A percentile compares a stretch with the other conserved stretches of the same genome.
These are phyloP conservation scores for Drosophila stalkeri DNA, from an alignment of 2,888 invertebrate species.

Conservation along the genomic window DNA sequence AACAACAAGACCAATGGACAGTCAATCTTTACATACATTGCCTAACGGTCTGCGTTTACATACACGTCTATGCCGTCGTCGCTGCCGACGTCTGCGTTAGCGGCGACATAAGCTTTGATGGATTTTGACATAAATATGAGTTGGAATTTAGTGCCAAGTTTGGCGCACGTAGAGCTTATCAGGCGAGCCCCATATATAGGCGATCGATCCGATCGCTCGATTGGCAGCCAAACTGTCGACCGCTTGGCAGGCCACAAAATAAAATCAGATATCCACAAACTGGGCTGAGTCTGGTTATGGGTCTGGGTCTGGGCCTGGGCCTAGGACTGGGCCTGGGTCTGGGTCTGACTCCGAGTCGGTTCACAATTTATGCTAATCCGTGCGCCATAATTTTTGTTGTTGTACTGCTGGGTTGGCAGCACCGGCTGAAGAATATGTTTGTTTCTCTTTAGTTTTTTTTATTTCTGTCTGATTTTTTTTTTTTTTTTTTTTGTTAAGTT, in stretches of 20 bases:
- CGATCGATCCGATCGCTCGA: constrained; percentile 40
- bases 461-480: neutral
- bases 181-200: constrained; percentile 59
- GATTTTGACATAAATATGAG: constrained; percentile 81
- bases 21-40: constrained; percentile 41
- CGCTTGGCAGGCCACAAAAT: constrained; percentile 69
- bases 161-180: constrained; percentile 68
- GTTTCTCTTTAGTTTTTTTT: constrained; percentile 25
- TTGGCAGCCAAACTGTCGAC: constrained; percentile 68
- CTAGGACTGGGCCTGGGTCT: constrained; percentile 18
- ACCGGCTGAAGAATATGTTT: constrained; percentile 44
- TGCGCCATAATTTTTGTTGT: constrained; percentile 75
- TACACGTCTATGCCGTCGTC: constrained; percentile 9
- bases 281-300: constrained; percentile 1
- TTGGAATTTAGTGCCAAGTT: constrained; percentile 75
- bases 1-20: constrained; percentile 2
- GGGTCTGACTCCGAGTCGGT: constrained; percentile 10
- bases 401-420: constrained; percentile 38
- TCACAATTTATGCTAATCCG: constrained; percentile 80
- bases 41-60: constrained; percentile 54
- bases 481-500: constrained; percentile 11
- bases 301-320: constrained; percentile 8
- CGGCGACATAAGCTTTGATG: constrained; percentile 79
- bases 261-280: constrained; percentile 41
- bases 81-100: constrained; percentile 29